Conservation (phyloP, 92 coral and sea anemone genomes). For the Palythoa heliodiscus region DNA sequence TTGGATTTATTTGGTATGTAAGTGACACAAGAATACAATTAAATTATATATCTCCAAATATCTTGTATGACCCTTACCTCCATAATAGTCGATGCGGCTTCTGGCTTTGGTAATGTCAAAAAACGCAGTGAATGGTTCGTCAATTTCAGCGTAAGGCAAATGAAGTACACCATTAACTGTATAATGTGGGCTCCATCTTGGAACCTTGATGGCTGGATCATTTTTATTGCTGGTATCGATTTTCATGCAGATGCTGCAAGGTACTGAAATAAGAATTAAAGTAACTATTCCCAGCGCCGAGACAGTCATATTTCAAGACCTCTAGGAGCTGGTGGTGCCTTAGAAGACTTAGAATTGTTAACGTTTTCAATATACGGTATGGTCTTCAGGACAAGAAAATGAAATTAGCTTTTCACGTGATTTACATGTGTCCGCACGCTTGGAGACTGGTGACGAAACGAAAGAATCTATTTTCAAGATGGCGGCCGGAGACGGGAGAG, state of each 20-base stretch:
- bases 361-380: too few relatives aligned
- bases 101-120: conserved; percentile 69
- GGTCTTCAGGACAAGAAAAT: background rate
- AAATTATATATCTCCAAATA: background rate
- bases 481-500: conserved; percentile 6
- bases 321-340: too few relatives aligned
- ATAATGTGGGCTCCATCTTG: conserved; percentile 75
- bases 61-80: conserved; percentile 54
- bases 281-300: background rate
- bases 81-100: conserved; percentile 94
- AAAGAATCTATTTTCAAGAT: background rate
- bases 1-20: too few relatives aligned
- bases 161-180: conserved; percentile 74
- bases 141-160: conserved; percentile 94
- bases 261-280: background rate
- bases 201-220: conserved; percentile 32
- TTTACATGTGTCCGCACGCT: background rate
- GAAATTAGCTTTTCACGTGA: conserved; percentile 14
- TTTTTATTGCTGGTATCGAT: background rate
- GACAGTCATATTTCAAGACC: background rate
- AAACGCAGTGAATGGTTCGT: conserved; percentile 87
- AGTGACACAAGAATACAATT: background rate
- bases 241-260: background rate
- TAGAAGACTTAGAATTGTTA: too few relatives aligned
- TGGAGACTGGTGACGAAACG: conserved; percentile 23